phyloP scores from a whole-genome alignment of 2,113 vertebrate genomes.

The Struthio camelus region DNA sequence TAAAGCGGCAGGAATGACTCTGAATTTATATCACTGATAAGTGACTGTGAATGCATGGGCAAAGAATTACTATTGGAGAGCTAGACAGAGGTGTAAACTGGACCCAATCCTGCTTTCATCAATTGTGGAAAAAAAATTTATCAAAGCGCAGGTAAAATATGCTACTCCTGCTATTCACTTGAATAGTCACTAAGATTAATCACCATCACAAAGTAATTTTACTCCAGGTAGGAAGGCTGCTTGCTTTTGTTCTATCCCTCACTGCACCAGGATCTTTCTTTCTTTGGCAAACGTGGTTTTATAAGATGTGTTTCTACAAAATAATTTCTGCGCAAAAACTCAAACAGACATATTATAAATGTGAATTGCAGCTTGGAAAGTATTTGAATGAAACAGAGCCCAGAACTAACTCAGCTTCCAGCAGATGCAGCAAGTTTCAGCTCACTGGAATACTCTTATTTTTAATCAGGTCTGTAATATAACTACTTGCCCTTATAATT shows the following conservation, averaged over 20 bases:
- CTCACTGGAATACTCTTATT: not conserved
- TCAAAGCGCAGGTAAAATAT: not conserved
- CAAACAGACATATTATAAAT: not conserved
- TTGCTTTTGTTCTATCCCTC: not conserved
- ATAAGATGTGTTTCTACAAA: not conserved
- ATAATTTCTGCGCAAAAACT: not conserved
- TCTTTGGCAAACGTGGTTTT: not conserved
- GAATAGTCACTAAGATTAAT: not conserved
- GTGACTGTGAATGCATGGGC: not conserved
- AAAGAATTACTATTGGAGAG: not conserved
- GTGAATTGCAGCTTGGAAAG: not conserved
- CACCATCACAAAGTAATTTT: not conserved
- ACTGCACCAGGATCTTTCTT: not conserved
- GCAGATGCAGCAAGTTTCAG: not conserved
- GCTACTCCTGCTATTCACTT: not conserved
- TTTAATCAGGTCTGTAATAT: not conserved
- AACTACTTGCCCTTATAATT: not conserved
- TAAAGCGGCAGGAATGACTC: not conserved
- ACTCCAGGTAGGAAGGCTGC: not conserved
- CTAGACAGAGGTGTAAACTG: not conserved
- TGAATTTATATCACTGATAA: not conserved
- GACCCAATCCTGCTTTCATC: not conserved
- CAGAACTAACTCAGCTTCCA: not conserved
- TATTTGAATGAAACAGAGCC: not conserved
- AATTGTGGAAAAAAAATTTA: not conserved